phyloP scores from a whole-genome alignment of 2,888 invertebrate species.

The Stenodera caucasica region DNA sequence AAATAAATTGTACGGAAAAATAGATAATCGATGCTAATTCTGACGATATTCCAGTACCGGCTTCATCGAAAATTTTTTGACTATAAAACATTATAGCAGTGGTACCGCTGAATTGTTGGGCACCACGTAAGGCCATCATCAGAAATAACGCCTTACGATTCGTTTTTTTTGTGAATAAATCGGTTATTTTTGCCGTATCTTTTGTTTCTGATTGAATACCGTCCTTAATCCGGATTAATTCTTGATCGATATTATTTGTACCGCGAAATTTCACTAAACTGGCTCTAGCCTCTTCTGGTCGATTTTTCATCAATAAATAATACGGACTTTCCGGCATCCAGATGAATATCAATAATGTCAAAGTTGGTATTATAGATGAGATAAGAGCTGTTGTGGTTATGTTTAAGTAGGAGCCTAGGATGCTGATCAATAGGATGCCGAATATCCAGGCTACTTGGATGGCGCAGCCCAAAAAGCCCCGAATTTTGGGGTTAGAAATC shows the following conservation, averaged over 20 bases:
- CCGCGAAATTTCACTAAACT: constrained; percentile 59
- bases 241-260: constrained; percentile 57
- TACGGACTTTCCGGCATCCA: constrained; percentile 66
- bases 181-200: constrained; percentile 60
- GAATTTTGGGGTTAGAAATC: constrained; percentile 60
- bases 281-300: constrained; percentile 56
- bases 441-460: constrained; percentile 60
- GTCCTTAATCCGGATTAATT: constrained; percentile 43
- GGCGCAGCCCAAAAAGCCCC: constrained; percentile 62
- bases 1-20: constrained; percentile 59
- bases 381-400: constrained; percentile 58
- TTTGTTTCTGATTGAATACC: constrained; percentile 53
- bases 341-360: constrained; percentile 55
- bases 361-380: constrained; percentile 55
- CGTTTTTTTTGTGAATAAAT: constrained; percentile 60
- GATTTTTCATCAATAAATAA: constrained; percentile 53
- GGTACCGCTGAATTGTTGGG: constrained; percentile 62
- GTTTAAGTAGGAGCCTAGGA: constrained; percentile 55
- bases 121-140: constrained; percentile 60
- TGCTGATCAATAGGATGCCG: constrained; percentile 60
- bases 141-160: constrained; percentile 67
- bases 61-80: constrained; percentile 55
- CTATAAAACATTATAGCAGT: constrained; percentile 65
- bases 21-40: constrained; percentile 39
- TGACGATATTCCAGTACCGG: constrained; percentile 50